Percentiles rank a stretch among this genome's conserved stretches.
These are phyloP conservation scores for Drosophila pandora DNA, from an alignment of 1,140 invertebrate genomes.

Conservation along the genomic window DNA sequence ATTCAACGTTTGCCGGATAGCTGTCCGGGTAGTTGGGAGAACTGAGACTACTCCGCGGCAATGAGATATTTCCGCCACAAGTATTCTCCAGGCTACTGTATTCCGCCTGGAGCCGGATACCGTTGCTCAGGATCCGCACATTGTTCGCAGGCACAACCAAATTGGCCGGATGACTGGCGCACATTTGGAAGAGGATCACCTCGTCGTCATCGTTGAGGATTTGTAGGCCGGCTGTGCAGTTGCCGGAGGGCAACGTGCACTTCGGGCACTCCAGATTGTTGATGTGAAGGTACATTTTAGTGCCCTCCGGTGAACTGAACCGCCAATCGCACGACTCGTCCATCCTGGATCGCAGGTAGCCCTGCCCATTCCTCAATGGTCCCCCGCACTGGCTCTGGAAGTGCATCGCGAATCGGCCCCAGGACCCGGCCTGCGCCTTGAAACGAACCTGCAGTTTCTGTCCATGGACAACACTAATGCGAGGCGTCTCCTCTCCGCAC, in stretches of 20 bases:
- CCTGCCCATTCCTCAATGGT: slow-evolving; percentile 18
- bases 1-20: slow-evolving; percentile 90
- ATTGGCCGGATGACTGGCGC: slow-evolving; percentile 45
- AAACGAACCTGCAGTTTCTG: slow-evolving; percentile 39
- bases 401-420: slow-evolving; percentile 50
- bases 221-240: slow-evolving; percentile 39
- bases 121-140: slow-evolving; percentile 30
- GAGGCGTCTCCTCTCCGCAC: slow-evolving; percentile 32
- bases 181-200: slow-evolving; percentile 43
- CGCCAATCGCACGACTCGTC: slow-evolving; percentile 63
- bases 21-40: slow-evolving; percentile 92
- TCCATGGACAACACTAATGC: slow-evolving; percentile 15
- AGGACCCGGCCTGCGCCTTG: slow-evolving; percentile 21
- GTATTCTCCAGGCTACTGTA: slow-evolving; percentile 79
- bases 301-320: slow-evolving; percentile 33
- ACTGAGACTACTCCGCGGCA: slow-evolving; percentile 87
- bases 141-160: slow-evolving; percentile 51
- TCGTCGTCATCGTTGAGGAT: slow-evolving; percentile 36
- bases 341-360: slow-evolving; percentile 51
- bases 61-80: slow-evolving; percentile 89
- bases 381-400: slow-evolving; percentile 60
- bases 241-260: slow-evolving; percentile 3
- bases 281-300: slow-evolving; percentile 57
- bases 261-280: slow-evolving; percentile 54
- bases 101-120: slow-evolving; percentile 50